These are phyloP conservation scores for Bimastos eiseni DNA, from an alignment of 2,888 invertebrate species.

Conservation along the genomic window DNA sequence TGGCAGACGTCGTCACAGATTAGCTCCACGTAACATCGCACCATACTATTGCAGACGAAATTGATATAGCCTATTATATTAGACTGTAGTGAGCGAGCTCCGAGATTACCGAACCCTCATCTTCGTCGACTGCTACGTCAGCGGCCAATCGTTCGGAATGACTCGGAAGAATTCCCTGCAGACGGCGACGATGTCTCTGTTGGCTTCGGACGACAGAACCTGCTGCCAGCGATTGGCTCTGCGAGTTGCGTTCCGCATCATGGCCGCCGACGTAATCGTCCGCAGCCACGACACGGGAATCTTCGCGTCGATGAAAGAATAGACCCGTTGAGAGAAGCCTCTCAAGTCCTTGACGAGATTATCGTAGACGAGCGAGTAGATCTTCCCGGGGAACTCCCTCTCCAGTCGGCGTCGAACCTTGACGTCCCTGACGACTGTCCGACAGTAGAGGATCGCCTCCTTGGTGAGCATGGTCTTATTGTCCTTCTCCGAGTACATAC, in stretches of 20 bases:
- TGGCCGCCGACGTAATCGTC: slow-evolving; percentile 7
- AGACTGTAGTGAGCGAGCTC: not conserved
- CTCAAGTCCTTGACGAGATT: slow-evolving; percentile 29
- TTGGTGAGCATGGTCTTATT: not conserved
- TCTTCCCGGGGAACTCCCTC: slow-evolving; percentile 28
- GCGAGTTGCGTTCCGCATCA: not conserved
- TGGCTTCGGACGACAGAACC: slow-evolving; percentile 7
- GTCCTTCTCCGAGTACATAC: slow-evolving; percentile 30
- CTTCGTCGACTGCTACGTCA: not conserved
- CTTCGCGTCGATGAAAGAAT: slow-evolving; percentile 32
- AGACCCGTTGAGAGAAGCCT: slow-evolving; percentile 25
- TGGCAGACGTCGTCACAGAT: not conserved
- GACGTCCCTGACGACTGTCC: slow-evolving; percentile 28
- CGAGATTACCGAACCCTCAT: not conserved
- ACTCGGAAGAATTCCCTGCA: slow-evolving; percentile 26
- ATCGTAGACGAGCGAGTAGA: slow-evolving; percentile 35
- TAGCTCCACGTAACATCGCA: too few relatives aligned
- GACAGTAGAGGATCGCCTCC: slow-evolving; percentile 36
- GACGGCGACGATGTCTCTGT: slow-evolving; percentile 7
- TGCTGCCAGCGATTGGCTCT: slow-evolving; percentile 28
- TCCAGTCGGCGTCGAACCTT: not conserved
- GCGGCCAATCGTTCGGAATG: not conserved
- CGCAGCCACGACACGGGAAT: not conserved
- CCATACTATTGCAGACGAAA: too few relatives aligned
- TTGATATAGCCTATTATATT: not conserved